A percentile compares a stretch with the other conserved stretches of the same genome.
phyloP scores from a whole-genome alignment of 2,888 invertebrate genomes.

The Seira ritae region DNA sequence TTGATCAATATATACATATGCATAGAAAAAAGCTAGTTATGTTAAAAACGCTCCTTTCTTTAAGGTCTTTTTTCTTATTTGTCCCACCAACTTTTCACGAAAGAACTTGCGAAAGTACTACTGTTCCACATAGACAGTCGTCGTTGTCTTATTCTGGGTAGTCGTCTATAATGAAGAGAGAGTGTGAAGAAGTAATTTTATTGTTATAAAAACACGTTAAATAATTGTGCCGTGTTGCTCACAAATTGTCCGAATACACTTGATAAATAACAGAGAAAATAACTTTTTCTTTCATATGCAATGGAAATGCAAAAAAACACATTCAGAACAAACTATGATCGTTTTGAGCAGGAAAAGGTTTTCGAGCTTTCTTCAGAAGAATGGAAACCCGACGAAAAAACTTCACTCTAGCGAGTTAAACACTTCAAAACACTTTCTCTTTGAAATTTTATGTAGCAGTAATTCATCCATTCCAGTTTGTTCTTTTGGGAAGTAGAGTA shows the following conservation, averaged over 20 bases:
- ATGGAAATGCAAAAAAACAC: background rate
- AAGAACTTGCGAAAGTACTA: slow-evolving; percentile 2
- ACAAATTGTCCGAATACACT: slow-evolving; percentile 19
- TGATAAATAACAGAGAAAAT: slow-evolving; percentile 9
- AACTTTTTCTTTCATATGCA: background rate
- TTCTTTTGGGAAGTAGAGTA: too few species aligned
- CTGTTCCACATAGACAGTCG: background rate
- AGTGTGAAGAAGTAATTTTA: background rate
- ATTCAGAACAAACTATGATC: background rate
- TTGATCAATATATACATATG: too few species aligned
- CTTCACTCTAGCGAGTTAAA: background rate
- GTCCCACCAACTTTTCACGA: background rate
- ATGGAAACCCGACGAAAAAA: background rate
- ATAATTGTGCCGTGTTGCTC: slow-evolving; percentile 7
- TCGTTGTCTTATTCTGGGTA: background rate
- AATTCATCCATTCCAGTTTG: background rate
- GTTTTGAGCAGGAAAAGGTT: slow-evolving; percentile 17
- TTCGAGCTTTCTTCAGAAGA: background rate
- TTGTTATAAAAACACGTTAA: slow-evolving; percentile 8
- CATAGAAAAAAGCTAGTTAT: too few species aligned
- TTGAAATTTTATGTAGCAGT: background rate
- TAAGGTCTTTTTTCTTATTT: background rate
- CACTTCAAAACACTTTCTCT: background rate
- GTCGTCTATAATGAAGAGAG: too few species aligned
- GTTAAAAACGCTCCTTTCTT: background rate